Base-by-base conservation (phyloP, 92 coral and sea anemone species). In the Paramuricea clavata region DNA sequence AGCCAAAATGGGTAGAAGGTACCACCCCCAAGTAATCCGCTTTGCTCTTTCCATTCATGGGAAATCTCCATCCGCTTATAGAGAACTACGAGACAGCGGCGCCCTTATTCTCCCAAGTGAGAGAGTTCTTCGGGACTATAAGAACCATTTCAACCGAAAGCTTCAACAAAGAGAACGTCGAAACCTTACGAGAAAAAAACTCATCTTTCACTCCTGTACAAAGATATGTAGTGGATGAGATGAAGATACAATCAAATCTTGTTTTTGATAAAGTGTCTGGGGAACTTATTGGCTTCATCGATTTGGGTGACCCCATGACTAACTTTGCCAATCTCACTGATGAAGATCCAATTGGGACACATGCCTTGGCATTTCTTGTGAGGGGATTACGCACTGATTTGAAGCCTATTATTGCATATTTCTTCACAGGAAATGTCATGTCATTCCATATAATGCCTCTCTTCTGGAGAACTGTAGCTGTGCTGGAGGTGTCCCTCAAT, bases 251-350 rank as follows among this genome's bases (percentile, higher is more conserved):
- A 76, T 60, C 94, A 56, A 86, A 86, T 64, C 90, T 92, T 75
- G 89, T 89, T 25, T 84, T 92, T 22, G 93, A 92, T 83, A 92
- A 92, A 44, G 21, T 47, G 41, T 86, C 95, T 32, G 89, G 93
- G 33, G 89, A 89, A 47, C 87, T 89, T 0, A 92, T 89, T 62
- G 91, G 93, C 12, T 92, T 85, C 59, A 75, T 87, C 15, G 94
- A 92, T 50, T 83, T 92, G 62, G 94, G 94, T n/a, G 89, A 92
- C 43, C 93, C 82, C 30, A 90, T 89, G 25, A 54, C 90, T 26
- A 92, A 89, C 88, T 92, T 77, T 89, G 92, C 84, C 32, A 85
- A 76, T 49, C 59, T 89, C 28, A 83, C 61, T 44, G 76, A 89
- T 76, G 85, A 56, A 28, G 91, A 92, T 75, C 44, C 23, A 49